Base-by-base conservation (phyloP, 2,888 invertebrate genomes). In the Lamellibrachia columna region DNA sequence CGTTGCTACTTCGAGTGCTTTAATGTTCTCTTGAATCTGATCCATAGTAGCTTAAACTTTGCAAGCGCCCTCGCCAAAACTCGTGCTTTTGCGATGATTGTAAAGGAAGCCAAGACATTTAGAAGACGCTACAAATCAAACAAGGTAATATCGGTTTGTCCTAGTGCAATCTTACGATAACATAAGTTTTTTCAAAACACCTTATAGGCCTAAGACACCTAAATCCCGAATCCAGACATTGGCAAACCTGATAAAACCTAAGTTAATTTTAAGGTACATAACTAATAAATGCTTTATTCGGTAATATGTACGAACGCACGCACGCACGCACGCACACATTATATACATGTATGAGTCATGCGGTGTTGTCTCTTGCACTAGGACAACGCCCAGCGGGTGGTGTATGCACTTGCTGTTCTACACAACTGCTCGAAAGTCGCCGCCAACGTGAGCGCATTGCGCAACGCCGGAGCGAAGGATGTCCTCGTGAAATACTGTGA, bases 401-500 rank as follows among this genome's bases (percentile, higher is more conserved):
- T 75, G 11, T 75, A 75, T 6, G 75, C 75, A 15, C 15, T 75
- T 0, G 22, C 1, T 1, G 22, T 75, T 22, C 22, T 75, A 4
- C 75, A 75, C 75, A 75, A 75, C 75, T 75, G 75, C 75, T 75
- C 75, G 22, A 75, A 75, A 75, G 75, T 0, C 15, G 75, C 75
- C 75, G 75, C 75, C 75, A 75, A 75, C 15, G 75, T 75, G 22
- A 11, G 22, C 15, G 15, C 75, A 75, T 75, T 75, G 15, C 75
- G 75, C 75, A 75, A 75, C 22, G 75, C 75, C 75, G 75, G 75
- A 75, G 22, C 75, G 75, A 75, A 75, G 22, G 75, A 22, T 22
- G 22, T 75, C 75, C 75, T 75, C 75, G 22, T 75, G 75, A 75
- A 75, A 75, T 75, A 75, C 75, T 75, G 75, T 75, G 75, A 75